Conservation (phyloP, 1,140 invertebrate genomes). For the Popillia japonica region DNA sequence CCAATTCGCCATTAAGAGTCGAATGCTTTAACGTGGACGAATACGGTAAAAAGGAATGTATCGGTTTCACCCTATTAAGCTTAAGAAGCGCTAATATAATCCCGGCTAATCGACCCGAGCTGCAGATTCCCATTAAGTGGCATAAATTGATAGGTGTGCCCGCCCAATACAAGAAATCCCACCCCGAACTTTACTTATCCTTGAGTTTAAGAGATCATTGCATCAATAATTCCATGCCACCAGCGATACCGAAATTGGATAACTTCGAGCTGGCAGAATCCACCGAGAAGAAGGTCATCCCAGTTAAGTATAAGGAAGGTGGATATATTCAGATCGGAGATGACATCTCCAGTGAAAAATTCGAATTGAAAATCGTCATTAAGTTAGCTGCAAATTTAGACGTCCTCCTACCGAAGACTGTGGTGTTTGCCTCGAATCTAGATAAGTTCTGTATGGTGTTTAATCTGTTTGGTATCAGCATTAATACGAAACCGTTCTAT, state of each 20-base stretch:
- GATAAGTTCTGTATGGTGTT: constrained; percentile 53
- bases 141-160: constrained; percentile 62
- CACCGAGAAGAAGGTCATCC: background rate
- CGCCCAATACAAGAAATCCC: constrained; percentile 60
- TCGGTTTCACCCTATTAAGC: constrained; percentile 64
- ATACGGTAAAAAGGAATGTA: constrained; percentile 59
- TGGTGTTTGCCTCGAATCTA: constrained; percentile 50
- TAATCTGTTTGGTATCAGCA: constrained; percentile 54
- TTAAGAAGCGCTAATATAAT: constrained; percentile 63
- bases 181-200: constrained; percentile 63
- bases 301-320: constrained; percentile 41
- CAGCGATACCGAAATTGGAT: background rate
- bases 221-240: constrained; percentile 41
- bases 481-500: constrained; percentile 56
- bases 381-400: constrained; percentile 52
- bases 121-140: constrained; percentile 59
- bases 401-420: constrained; percentile 51
- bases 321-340: constrained; percentile 54
- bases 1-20: constrained; percentile 63
- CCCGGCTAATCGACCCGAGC: constrained; percentile 43
- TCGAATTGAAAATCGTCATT: constrained; percentile 50
- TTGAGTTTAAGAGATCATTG: constrained; percentile 61
- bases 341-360: constrained; percentile 43
- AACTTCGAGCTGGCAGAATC: background rate
- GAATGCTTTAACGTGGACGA: constrained; percentile 63